Evolutionary conservation across 2,113 vertebrate species (phyloP).

Genomic region (Halichoeres trimaculatus): DNA sequence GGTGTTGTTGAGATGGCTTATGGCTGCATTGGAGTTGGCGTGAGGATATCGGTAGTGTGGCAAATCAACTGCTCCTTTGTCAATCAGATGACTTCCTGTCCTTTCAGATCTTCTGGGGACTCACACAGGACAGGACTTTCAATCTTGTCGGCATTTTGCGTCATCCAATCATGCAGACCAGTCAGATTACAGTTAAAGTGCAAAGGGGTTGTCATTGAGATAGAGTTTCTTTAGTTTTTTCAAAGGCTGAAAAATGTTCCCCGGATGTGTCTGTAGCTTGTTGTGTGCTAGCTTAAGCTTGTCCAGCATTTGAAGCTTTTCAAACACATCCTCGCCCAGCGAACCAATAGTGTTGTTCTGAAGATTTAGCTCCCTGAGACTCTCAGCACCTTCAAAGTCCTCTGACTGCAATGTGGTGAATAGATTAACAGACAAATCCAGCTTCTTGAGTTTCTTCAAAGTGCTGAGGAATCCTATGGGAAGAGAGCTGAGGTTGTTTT

Average conservation of each 20-base stretch:
- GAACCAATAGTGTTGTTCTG: conserved; percentile 73
- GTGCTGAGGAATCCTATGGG: conserved; percentile 75
- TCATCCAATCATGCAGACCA: conserved; percentile 76
- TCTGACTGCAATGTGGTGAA: conserved; percentile 74
- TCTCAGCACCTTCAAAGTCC: conserved; percentile 79
- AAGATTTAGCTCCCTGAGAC: conserved; percentile 79
- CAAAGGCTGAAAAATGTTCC: conserved; percentile 67
- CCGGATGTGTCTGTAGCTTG: conserved; percentile 69
- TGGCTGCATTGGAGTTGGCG: not conserved
- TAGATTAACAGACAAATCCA: conserved; percentile 81
- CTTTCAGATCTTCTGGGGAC: conserved; percentile 74
- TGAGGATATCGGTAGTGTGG: conserved; percentile 19
- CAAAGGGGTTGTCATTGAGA: conserved; percentile 85
- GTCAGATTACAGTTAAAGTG: conserved; percentile 86
- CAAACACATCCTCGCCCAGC: conserved; percentile 70
- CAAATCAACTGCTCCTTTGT: conserved; percentile 78
- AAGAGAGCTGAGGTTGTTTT: conserved; percentile 79
- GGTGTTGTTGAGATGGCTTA: not conserved
- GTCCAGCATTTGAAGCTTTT: conserved; percentile 70
- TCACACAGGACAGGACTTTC: conserved; percentile 68
- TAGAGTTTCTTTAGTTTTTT: conserved; percentile 73
- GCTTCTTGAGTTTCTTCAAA: conserved; percentile 76
- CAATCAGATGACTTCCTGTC: conserved; percentile 60
- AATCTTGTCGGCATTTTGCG: conserved; percentile 59
- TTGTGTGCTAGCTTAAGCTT: conserved; percentile 78